Base-by-base conservation (phyloP, 2,888 invertebrate species). In the Napeogenes sylphis region DNA sequence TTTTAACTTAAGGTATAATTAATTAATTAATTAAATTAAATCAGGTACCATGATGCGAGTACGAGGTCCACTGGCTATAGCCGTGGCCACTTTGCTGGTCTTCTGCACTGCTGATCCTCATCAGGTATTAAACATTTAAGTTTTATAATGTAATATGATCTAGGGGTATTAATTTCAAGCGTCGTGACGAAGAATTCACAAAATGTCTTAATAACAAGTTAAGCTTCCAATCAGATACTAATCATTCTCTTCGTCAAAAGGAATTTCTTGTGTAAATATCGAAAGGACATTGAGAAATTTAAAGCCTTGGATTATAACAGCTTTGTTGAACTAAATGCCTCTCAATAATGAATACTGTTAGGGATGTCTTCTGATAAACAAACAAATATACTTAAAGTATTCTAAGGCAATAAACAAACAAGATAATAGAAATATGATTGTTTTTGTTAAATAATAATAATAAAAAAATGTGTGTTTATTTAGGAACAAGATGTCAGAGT, bases 21-120 rank as follows among this genome's bases (percentile, higher is more conserved):
- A 21, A 21, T 21, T 21, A 21, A 21, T 21, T 51, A 30, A 51
- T 3, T n/a, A 47, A 14, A 47, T n/a, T 63, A 64, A 38, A 46
- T 14, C 65, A 82, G 80, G 66, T 68, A 66, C 69, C 75, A 84
- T 75, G 79, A 83, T 87, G 81, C 80, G 84, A 68, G 78, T 79
- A 65, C 73, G 81, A 66, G 84, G 84, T 77, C 79, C 76, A 68
- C 69, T 87, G 73, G 80, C 77, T 59, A 76, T 87, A 70, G 80
- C 81, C 61, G 71, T 83, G 51, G 85, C 84, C 65, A 79, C 84
- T 4, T 65, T 90, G 61, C 71, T 90, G 5, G 84, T 85, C 58
- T 81, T 81, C 77, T 89, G 88, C 75, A 84, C 69, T 61, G 90
- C 89, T 47, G 82, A 85, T 58, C 78, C 83, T 65, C 86, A 83